Percentiles rank a stretch among this genome's conserved stretches.
Conservation (phyloP, 1,140 invertebrate species). For the Panagrolaimus sp. region DNA sequence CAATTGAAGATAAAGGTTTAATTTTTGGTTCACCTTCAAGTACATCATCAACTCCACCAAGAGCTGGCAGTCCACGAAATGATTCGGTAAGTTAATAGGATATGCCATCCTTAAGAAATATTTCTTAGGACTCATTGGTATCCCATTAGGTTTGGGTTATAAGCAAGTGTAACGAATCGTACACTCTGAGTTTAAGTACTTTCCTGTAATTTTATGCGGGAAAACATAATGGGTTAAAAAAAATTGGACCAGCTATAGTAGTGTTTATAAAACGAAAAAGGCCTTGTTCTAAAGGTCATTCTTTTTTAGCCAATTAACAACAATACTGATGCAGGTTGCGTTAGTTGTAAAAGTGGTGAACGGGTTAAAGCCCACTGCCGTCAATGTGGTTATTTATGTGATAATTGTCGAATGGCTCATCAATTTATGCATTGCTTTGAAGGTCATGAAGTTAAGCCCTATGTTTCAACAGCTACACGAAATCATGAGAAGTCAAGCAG, state of each 20-base stretch:
- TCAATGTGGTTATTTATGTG: slow-evolving; percentile 87
- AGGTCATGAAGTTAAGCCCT: slow-evolving; percentile 68
- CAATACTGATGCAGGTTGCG: slow-evolving; percentile 61
- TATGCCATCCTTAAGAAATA: too few relatives aligned
- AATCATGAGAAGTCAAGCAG: background rate
- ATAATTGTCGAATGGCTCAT: slow-evolving; percentile 89
- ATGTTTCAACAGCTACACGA: too few relatives aligned
- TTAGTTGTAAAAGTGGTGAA: slow-evolving; percentile 63
- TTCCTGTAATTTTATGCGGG: too few relatives aligned
- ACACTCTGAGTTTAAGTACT: too few relatives aligned
- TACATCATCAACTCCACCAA: slow-evolving; percentile 39
- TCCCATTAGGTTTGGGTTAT: too few relatives aligned
- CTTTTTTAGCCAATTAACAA: slow-evolving; percentile 6
- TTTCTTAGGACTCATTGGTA: too few relatives aligned
- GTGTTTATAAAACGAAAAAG: too few relatives aligned
- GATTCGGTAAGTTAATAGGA: background rate
- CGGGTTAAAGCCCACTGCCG: slow-evolving; percentile 69
- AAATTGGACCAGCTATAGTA: too few relatives aligned
- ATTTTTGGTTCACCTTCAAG: slow-evolving; percentile 33
- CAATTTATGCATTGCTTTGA: slow-evolving; percentile 98
- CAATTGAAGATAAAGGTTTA: slow-evolving; percentile 34
- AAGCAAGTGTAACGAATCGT: too few relatives aligned
- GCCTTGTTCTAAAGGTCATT: background rate
- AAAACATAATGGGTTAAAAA: too few relatives aligned
- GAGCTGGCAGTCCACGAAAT: background rate